phyloP scores from a whole-genome alignment of 2,113 vertebrate genomes.

The Hucho hucho region DNA sequence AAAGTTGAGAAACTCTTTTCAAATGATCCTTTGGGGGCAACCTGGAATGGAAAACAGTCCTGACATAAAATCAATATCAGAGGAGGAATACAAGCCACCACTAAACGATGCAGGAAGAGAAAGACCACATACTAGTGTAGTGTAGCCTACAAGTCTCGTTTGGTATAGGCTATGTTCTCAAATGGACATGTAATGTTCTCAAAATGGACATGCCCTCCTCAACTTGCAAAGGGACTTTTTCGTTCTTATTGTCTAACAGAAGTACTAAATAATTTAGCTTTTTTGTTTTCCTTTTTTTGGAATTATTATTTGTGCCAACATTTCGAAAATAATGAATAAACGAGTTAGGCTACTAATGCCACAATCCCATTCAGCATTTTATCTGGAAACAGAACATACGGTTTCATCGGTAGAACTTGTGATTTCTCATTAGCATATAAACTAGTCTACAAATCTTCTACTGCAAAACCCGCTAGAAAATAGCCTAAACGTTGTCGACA shows the following conservation, averaged over 20 bases:
- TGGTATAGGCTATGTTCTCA: not conserved
- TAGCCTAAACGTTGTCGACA: not conserved
- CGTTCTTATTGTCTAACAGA: slow-evolving; percentile 91
- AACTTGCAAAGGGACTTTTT: slow-evolving; percentile 43
- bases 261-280: slow-evolving; percentile 88
- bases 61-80: slow-evolving; percentile 41
- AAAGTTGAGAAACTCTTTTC: slow-evolving; percentile 31
- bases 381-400: slow-evolving; percentile 59
- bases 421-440: slow-evolving; percentile 87
- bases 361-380: slow-evolving; percentile 86
- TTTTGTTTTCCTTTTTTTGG: slow-evolving; percentile 89
- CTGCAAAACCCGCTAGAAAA: not conserved
- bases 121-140: not conserved
- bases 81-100: slow-evolving; percentile 1
- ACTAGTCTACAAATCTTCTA: slow-evolving; percentile 62
- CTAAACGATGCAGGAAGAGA: not conserved
- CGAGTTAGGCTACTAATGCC: slow-evolving; percentile 88
- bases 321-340: slow-evolving; percentile 86
- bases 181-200: no score
- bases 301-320: slow-evolving; percentile 83
- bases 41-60: slow-evolving; percentile 17
- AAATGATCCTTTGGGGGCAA: slow-evolving; percentile 29
- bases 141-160: not conserved
- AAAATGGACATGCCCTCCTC: not conserved
- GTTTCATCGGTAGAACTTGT: slow-evolving; percentile 84